phyloP scores from a whole-genome alignment of 2,797 vertebrate genomes.

The Pangasius macronema region DNA sequence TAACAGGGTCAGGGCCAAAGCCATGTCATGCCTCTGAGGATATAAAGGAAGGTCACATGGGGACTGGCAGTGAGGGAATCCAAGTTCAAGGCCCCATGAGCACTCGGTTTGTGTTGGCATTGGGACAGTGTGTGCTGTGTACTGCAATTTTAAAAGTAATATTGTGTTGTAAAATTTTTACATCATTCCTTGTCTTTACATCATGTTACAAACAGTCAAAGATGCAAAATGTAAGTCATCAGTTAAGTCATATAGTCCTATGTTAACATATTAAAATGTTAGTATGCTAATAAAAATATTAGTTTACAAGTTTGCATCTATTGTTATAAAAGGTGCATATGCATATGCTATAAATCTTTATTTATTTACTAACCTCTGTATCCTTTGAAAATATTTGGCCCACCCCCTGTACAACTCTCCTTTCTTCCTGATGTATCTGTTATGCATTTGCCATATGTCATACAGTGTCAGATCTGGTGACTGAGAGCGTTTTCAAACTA shows the following conservation, averaged over 20 bases:
- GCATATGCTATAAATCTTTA: not conserved
- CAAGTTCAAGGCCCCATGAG: slow-evolving; percentile 66
- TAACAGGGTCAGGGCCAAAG: slow-evolving; percentile 77
- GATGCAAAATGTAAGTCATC: not conserved
- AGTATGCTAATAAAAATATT: not conserved
- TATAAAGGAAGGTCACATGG: slow-evolving; percentile 39
- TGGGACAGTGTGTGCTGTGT: not conserved
- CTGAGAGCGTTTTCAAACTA: not conserved
- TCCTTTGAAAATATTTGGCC: not conserved
- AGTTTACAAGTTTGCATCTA: not conserved
- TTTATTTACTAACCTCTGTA: not conserved
- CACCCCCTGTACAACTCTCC: not conserved
- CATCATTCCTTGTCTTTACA: not conserved
- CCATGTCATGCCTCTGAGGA: slow-evolving; percentile 63
- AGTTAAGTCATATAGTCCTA: not conserved
- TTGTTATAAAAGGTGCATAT: not conserved
- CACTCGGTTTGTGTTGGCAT: slow-evolving; percentile 29
- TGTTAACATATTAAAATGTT: not conserved
- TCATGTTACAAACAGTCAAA: not conserved
- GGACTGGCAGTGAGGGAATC: slow-evolving; percentile 63
- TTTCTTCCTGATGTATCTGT: not conserved
- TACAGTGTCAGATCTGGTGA: not conserved
- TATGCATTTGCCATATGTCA: not conserved
- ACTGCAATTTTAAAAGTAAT: slow-evolving; percentile 2
- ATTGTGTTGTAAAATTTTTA: not conserved